Conservation (phyloP, 1,140 invertebrate genomes). For the Lutraria rhynchaena region DNA sequence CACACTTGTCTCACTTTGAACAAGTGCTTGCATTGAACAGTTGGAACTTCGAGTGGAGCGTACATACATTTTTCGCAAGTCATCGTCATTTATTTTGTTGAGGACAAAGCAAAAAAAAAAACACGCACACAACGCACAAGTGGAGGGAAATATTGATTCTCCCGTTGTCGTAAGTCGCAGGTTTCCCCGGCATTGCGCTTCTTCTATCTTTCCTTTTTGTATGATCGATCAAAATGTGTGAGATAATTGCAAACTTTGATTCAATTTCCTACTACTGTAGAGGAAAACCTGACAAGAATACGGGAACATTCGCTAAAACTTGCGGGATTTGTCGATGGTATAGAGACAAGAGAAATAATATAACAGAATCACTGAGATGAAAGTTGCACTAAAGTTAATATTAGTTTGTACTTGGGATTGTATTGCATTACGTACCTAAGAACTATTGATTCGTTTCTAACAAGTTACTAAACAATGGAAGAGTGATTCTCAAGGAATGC, state of each 20-base stretch:
- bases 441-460: no score
- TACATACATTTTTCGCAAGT: not conserved
- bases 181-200: not conserved
- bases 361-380: no score
- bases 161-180: constrained; percentile 8
- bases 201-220: constrained; percentile 1
- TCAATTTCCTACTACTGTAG: constrained; percentile 39
- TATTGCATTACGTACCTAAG: no score
- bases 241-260: constrained; percentile 47
- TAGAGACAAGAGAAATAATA: no score
- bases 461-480: no score
- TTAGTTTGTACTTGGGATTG: no score
- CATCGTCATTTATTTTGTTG: not conserved
- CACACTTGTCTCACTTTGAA: no score
- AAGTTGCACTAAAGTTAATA: no score
- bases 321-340: no score
- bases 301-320: not conserved
- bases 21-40: no score
- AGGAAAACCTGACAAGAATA: not conserved
- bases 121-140: no score
- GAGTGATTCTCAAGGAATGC: no score
- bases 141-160: constrained; percentile 1
- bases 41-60: not conserved
- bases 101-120: not conserved
- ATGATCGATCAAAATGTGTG: constrained; percentile 15